A percentile compares a stretch with the other conserved stretches of the same genome.
These are phyloP conservation scores for Sylvilagus bachmani DNA, from an alignment of 2,113 vertebrate genomes.

Conservation along the genomic window DNA sequence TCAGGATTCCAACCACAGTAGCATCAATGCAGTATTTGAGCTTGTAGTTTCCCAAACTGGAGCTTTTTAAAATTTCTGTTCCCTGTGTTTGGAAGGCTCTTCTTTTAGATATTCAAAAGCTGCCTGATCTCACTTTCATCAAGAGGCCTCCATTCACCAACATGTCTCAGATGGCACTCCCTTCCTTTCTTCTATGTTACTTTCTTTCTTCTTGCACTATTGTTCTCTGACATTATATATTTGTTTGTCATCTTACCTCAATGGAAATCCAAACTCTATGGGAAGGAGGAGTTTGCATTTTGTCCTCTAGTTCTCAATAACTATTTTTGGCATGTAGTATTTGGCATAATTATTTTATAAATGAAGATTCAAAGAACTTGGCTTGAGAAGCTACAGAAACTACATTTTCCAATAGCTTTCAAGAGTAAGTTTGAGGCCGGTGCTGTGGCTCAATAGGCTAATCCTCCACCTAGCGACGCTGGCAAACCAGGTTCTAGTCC, in stretches of 20 bases:
- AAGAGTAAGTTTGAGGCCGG: neutral
- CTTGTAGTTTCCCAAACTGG: neutral
- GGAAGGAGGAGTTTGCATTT: neutral
- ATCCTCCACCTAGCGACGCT: no score
- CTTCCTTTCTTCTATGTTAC: neutral
- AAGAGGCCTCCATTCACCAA: neutral
- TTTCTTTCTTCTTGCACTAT: neutral
- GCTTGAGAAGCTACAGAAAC: neutral
- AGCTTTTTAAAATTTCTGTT: neutral
- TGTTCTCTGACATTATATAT: neutral
- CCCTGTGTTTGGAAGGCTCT: neutral
- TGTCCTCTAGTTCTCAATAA: neutral
- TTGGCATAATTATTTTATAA: conserved; percentile 19
- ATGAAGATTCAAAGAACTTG: conserved; percentile 4
- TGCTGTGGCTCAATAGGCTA: no score
- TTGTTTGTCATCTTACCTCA: neutral
- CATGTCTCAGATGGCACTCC: neutral
- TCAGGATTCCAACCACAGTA: neutral
- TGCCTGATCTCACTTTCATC: neutral
- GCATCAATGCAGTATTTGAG: neutral
- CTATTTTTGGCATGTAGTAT: neutral
- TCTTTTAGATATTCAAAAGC: neutral
- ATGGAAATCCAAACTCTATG: neutral
- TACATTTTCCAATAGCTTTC: conserved; percentile 35
- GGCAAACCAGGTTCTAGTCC: no score